A percentile compares a stretch with the other conserved stretches of the same genome.
phyloP scores from a whole-genome alignment of 2,797 vertebrate species.

The Cossypha polioptera region DNA sequence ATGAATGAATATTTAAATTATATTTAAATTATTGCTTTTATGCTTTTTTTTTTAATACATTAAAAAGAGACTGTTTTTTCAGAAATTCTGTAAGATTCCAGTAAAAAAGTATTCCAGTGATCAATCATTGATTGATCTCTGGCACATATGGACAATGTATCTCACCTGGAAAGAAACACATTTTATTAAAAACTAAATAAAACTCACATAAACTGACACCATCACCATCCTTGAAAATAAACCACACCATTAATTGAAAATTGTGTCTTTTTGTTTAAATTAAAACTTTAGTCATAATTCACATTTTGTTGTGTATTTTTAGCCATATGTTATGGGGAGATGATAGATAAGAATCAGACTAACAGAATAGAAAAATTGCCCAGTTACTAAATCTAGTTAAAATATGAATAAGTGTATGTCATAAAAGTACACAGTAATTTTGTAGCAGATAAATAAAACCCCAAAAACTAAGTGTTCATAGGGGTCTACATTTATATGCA shows the following conservation, averaged over 20 bases:
- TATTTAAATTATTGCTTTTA: background rate
- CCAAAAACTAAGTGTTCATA: accelerated
- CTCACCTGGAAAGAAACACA: accelerated
- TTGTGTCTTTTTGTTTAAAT: background rate
- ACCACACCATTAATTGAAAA: background rate
- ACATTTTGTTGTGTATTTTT: background rate
- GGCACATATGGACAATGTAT: background rate
- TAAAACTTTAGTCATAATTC: background rate
- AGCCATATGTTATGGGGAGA: background rate
- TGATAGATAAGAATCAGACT: background rate
- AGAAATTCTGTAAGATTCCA: background rate
- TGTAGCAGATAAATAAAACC: background rate
- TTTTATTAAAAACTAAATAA: background rate
- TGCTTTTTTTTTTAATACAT: background rate
- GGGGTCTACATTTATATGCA: background rate
- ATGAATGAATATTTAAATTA: background rate
- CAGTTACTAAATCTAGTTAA: background rate
- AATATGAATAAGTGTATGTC: background rate
- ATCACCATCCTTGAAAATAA: background rate
- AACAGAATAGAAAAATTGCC: background rate
- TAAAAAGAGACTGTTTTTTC: background rate
- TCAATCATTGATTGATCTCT: background rate
- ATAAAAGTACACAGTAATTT: background rate
- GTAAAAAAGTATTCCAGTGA: background rate
- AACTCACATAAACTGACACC: background rate